Conservation (phyloP, 1,140 invertebrate species). For the Euschistus heros region DNA sequence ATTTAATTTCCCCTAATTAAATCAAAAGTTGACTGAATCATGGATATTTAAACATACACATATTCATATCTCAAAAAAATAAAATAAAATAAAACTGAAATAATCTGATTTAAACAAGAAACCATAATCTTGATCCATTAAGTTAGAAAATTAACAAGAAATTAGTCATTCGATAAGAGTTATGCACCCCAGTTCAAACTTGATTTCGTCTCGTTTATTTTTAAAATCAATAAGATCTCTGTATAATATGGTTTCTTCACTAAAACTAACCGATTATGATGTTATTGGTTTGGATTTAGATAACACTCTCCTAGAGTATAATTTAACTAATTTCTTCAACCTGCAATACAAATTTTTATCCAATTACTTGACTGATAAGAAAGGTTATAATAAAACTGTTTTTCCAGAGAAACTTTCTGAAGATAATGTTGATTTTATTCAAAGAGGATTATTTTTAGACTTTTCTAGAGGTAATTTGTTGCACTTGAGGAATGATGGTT, state of each 20-base stretch:
- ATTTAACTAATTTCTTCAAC: conserved; percentile 48
- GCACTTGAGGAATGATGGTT: conserved; percentile 48
- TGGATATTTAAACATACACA: no score
- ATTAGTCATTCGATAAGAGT: no score
- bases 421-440: conserved; percentile 50
- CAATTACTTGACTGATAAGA: conserved; percentile 50
- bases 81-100: no score
- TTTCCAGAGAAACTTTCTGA: conserved; percentile 42
- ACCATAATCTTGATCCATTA: no score
- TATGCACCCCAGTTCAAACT: no score
- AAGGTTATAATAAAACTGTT: conserved; percentile 44
- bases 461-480: conserved; percentile 60
- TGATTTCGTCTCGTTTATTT: no score
- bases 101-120: no score
- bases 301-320: conserved; percentile 59
- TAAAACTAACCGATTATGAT: conserved; percentile 50
- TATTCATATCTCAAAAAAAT: no score
- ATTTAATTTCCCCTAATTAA: no score
- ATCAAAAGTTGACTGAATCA: no score
- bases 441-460: conserved; percentile 66
- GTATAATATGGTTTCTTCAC: conserved; percentile 23
- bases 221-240: not conserved
- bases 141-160: no score
- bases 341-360: conserved; percentile 52
- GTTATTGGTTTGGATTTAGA: conserved; percentile 72